These are phyloP conservation scores for Cydia fagiglandana DNA, from an alignment of 1,140 invertebrate genomes.

Conservation along the genomic window DNA sequence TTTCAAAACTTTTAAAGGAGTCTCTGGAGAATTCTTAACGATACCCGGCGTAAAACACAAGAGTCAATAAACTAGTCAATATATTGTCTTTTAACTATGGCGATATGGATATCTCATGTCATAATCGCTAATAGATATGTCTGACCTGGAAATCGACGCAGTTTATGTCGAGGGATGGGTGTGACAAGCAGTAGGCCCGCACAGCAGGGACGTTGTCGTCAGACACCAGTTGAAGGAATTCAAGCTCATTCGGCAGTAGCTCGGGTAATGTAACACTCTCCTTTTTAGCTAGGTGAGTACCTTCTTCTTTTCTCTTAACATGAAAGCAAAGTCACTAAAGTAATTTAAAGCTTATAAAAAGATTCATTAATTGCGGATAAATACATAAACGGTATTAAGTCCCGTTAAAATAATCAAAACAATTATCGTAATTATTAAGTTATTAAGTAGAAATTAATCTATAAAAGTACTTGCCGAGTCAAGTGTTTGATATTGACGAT, in stretches of 20 bases:
- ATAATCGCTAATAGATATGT: background rate
- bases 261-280: slow-evolving; percentile 55
- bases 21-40: no score
- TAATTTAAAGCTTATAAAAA: no score
- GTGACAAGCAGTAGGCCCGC: slow-evolving; percentile 57
- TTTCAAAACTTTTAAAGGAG: no score
- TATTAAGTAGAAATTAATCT: background rate
- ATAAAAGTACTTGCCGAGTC: background rate
- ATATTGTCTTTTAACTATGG: no score
- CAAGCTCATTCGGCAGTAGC: slow-evolving; percentile 70
- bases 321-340: background rate
- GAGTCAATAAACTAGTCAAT: no score
- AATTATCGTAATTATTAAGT: no score
- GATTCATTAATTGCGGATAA: no score
- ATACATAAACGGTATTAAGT: no score
- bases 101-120: no score
- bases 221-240: slow-evolving; percentile 76
- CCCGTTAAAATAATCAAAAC: no score
- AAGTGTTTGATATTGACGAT: background rate
- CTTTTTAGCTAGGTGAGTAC: slow-evolving; percentile 15
- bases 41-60: no score
- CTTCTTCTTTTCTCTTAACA: slow-evolving; percentile 13
- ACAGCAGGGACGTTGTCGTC: slow-evolving; percentile 63
- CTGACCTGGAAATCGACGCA: slow-evolving; percentile 77
- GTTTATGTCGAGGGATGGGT: slow-evolving; percentile 76